Evolutionary conservation across 2,888 invertebrate genomes (phyloP).

Genomic region (Bombylius major): DNA sequence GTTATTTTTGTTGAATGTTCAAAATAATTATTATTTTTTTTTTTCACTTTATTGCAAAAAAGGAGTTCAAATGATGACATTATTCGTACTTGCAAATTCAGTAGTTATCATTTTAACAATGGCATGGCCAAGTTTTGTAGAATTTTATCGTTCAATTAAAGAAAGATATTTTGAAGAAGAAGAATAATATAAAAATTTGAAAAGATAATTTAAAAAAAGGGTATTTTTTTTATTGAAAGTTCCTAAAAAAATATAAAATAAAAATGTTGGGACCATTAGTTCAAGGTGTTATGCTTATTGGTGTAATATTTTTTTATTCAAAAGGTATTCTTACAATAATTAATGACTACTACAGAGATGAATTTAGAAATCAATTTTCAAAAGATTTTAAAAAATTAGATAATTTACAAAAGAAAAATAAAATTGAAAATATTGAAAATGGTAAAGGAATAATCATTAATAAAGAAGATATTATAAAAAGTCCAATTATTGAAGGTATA

Average conservation of each 20-base stretch:
- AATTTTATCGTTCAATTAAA: constrained; percentile 41
- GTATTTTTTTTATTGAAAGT: too few relatives aligned
- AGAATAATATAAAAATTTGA: constrained; percentile 9
- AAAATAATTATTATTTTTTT: constrained; percentile 4
- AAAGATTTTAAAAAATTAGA: neutral
- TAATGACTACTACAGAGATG: constrained; percentile 58
- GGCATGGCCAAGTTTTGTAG: constrained; percentile 59
- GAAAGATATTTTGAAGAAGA: constrained; percentile 38
- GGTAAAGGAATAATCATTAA: neutral
- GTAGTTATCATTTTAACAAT: constrained; percentile 57
- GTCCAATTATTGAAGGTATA: constrained; percentile 2
- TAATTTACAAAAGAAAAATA: neutral
- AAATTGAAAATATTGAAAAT: neutral
- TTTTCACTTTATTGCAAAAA: constrained; percentile 39
- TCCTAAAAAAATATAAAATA: neutral
- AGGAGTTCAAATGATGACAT: constrained; percentile 58
- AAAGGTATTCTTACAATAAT: constrained; percentile 57
- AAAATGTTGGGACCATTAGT: constrained; percentile 50
- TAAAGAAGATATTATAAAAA: neutral
- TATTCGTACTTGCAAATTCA: constrained; percentile 70
- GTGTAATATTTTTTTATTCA: constrained; percentile 61
- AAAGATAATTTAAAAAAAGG: neutral
- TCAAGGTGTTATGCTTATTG: constrained; percentile 50
- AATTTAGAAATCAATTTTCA: constrained; percentile 42
- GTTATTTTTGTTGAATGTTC: neutral